Base-by-base conservation (phyloP, 2,888 invertebrate species). In the Scaptomyza tumidula region DNA sequence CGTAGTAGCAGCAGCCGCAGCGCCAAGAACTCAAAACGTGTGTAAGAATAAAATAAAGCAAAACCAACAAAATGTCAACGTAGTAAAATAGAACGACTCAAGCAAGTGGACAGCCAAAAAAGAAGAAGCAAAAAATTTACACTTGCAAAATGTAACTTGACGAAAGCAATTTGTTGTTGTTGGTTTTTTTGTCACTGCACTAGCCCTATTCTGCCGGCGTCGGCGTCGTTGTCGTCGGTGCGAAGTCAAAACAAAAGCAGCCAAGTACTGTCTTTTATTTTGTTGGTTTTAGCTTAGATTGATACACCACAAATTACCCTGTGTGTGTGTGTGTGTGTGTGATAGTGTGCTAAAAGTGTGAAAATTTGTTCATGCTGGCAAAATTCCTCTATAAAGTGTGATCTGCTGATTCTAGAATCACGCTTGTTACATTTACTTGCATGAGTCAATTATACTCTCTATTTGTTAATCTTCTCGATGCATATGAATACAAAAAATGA, bases 231-330 rank as follows among this genome's bases (percentile, higher is more conserved):
- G 43, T 9, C 35, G 19, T 3, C 50, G 59, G 52, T 66, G 65
- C 60, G 52, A 64, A 64, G 66, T 74, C 61, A 80, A 77, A 80
- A 73, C 77, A 79, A 79, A 79, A 79, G 61, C 69, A 56, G 66
- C 33, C 1, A 13, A 10, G 10, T 31, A 13, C 7, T 31, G 27
- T 27, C 3, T 4, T 27, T 27, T 27, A 1, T 19, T 19, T 19
- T 19, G 1, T 19, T 19, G 19, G 19, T 27, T 27, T 4, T 27
- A 16, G 43, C 11, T 6, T 3, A 35, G 19, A 35, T 13, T 35
- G 19, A n/a, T n/a, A n/a, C n/a, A n/a, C n/a, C n/a, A n/a, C n/a
- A n/a, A n/a, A n/a, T n/a, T n/a, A n/a, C n/a, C n/a, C n/a, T 19
- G 19, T 19, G 19, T 19, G 19, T 19, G 19, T 19, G n/a, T n/a